These are phyloP conservation scores for Gambusia affinis DNA, from an alignment of 2,113 vertebrate genomes.

Conservation along the genomic window DNA sequence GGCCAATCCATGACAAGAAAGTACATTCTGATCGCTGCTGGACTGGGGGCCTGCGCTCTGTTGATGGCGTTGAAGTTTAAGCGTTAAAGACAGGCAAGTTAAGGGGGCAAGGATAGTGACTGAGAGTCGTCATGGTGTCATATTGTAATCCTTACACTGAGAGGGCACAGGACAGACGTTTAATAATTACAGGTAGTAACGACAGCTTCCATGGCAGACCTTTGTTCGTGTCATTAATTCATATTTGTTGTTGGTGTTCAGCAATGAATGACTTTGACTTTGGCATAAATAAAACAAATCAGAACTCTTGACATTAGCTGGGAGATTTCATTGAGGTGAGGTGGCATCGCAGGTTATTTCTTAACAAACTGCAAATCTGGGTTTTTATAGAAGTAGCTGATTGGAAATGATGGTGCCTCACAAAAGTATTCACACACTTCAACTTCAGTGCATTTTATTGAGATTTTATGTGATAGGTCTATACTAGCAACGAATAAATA, in stretches of 20 bases:
- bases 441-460: background rate
- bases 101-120: constrained; percentile 27
- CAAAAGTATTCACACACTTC: background rate
- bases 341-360: constrained; percentile 40
- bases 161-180: constrained; percentile 28
- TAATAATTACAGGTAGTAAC: constrained; percentile 51
- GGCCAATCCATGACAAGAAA: constrained; percentile 22
- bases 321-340: background rate
- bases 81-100: constrained; percentile 31
- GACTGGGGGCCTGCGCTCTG: constrained; percentile 58
- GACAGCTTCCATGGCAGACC: constrained; percentile 35
- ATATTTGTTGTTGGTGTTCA: constrained; percentile 8
- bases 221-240: constrained; percentile 46
- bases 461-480: background rate
- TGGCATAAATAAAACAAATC: constrained; percentile 17
- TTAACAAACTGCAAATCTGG: constrained; percentile 1
- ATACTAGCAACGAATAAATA: background rate
- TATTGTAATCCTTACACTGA: constrained; percentile 36
- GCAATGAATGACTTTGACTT: background rate
- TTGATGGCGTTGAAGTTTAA: constrained; percentile 72
- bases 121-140: constrained; percentile 45
- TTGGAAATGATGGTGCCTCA: no score
- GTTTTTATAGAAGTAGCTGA: background rate
- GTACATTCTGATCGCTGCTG: constrained; percentile 63
- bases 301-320: background rate